phyloP scores from a whole-genome alignment of 2,797 vertebrate species.

The Schizothorax lantsangensis region DNA sequence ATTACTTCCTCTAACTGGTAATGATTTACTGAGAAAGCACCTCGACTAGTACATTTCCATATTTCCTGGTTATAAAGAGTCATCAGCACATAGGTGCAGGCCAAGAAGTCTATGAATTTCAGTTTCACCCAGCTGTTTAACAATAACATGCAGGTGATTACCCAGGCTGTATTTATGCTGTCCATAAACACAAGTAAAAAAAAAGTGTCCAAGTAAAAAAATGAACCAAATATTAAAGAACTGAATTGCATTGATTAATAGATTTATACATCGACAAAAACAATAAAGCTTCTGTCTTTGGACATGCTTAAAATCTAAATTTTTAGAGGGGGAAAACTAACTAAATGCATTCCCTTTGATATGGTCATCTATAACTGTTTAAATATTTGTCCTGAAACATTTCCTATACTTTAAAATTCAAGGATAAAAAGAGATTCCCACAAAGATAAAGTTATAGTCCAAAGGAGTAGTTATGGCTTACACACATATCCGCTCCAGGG shows the following conservation, averaged over 20 bases:
- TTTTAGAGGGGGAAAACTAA: background rate
- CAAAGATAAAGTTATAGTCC: background rate
- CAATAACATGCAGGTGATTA: background rate
- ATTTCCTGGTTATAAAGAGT: constrained; percentile 2
- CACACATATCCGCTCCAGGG: background rate
- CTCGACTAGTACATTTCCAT: background rate
- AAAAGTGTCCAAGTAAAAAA: background rate
- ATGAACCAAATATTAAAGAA: background rate
- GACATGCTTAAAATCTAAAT: background rate
- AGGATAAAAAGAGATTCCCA: background rate
- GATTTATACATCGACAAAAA: background rate
- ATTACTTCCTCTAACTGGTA: constrained; percentile 11
- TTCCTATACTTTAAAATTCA: background rate
- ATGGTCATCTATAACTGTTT: background rate
- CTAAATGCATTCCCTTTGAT: background rate
- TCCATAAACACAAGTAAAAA: background rate
- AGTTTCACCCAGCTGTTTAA: background rate
- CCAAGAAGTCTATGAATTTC: background rate
- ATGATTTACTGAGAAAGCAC: constrained; percentile 4
- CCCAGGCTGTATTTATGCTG: background rate
- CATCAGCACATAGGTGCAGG: background rate
- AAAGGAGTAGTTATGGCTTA: background rate
- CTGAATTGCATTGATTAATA: background rate
- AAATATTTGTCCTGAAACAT: background rate
- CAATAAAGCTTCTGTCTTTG: background rate